phyloP scores from a whole-genome alignment of 2,113 vertebrate species.

The Sitta europaea region DNA sequence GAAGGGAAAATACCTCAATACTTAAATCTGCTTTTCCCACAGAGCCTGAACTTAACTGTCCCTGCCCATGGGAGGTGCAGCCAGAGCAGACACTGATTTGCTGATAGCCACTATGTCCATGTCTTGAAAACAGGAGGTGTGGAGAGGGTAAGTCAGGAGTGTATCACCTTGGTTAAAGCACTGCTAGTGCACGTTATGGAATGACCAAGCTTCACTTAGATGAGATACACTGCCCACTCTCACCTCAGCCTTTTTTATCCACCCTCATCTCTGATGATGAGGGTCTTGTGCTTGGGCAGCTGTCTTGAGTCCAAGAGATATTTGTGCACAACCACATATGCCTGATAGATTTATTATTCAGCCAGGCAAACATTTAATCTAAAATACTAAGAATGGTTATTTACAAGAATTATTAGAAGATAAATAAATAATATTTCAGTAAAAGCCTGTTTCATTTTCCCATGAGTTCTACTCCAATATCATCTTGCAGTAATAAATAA shows the following conservation, averaged over 20 bases:
- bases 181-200: accelerated
- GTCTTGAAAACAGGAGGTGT: not conserved
- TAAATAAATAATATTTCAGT: not conserved
- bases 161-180: not conserved
- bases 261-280: accelerated
- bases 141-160: not conserved
- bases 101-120: not conserved
- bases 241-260: not conserved
- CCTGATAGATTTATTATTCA: not conserved
- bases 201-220: not conserved
- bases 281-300: not conserved
- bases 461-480: not conserved
- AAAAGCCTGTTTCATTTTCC: not conserved
- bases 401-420: not conserved
- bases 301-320: not conserved
- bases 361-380: not conserved
- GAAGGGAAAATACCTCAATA: not conserved
- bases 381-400: not conserved
- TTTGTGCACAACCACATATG: not conserved
- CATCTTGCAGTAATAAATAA: not conserved
- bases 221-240: not conserved
- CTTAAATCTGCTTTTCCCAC: not conserved
- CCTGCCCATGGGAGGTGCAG: not conserved
- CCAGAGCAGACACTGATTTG: not conserved
- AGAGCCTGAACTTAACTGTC: not conserved